Evolutionary conservation across 2,888 invertebrate genomes (phyloP).

Genomic region (Coecobrya sp.): DNA sequence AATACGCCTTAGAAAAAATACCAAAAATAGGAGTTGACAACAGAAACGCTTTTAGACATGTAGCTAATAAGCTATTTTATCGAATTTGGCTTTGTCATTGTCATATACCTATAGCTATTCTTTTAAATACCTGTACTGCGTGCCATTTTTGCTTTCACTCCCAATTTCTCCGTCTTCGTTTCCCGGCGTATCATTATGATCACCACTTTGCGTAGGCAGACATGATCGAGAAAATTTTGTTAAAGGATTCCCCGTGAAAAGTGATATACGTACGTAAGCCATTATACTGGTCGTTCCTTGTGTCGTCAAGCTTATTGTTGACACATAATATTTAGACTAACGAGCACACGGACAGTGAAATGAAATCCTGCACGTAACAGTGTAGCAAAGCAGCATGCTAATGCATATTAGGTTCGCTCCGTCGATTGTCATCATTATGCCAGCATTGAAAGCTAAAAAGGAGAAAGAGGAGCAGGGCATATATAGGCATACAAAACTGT

Average conservation of each 20-base stretch:
- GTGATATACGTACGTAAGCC: background rate
- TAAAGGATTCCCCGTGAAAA: slow-evolving; percentile 6
- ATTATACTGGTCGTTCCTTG: slow-evolving; percentile 22
- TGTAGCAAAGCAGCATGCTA: slow-evolving; percentile 48
- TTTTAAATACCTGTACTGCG: slow-evolving; percentile 8
- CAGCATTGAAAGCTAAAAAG: background rate
- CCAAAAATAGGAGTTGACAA: background rate
- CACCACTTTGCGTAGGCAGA: background rate
- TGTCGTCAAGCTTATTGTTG: slow-evolving; percentile 51
- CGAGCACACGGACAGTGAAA: slow-evolving; percentile 40
- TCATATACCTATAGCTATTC: slow-evolving; percentile 39
- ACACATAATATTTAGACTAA: slow-evolving; percentile 44
- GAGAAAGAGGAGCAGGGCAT: slow-evolving; percentile 18
- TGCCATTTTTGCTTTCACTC: background rate
- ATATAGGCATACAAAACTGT: background rate
- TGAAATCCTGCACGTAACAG: slow-evolving; percentile 10
- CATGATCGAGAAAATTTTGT: background rate
- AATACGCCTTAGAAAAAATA: background rate
- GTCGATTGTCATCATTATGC: slow-evolving; percentile 74
- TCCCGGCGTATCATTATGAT: slow-evolving; percentile 2
- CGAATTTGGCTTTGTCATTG: slow-evolving; percentile 60
- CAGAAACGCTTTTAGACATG: background rate
- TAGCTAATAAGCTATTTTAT: slow-evolving; percentile 33
- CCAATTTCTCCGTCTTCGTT: background rate
- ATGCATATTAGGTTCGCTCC: slow-evolving; percentile 78